Percentiles rank a stretch among this genome's conserved stretches.
Conservation (phyloP, 2,113 vertebrate genomes). For the Aepyceros melampus region DNA sequence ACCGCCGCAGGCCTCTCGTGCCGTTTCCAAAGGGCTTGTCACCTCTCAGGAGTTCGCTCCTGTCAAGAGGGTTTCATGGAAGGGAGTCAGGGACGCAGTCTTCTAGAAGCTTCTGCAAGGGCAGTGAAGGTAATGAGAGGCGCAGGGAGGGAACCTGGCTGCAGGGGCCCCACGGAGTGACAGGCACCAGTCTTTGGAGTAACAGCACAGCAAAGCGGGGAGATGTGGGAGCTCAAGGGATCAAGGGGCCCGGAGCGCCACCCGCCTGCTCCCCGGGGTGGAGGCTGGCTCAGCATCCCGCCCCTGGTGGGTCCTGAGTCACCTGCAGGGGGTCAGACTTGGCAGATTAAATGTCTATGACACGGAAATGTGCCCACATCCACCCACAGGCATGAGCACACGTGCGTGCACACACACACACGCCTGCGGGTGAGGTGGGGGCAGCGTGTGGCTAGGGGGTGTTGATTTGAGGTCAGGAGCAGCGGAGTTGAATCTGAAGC, state of each 20-base stretch:
- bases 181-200: not conserved
- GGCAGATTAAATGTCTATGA: fast-evolving
- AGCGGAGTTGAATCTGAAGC: fast-evolving
- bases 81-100: not conserved
- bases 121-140: fast-evolving
- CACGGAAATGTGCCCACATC: not conserved
- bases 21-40: fast-evolving
- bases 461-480: fast-evolving
- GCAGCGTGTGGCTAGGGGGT: fast-evolving
- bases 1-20: fast-evolving
- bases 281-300: not conserved
- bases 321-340: fast-evolving
- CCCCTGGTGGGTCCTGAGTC: not conserved
- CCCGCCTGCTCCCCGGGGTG: not conserved
- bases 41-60: fast-evolving
- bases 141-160: not conserved
- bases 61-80: not conserved
- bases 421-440: fast-evolving
- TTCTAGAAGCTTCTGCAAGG: not conserved
- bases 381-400: not conserved
- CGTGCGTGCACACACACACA: fast-evolving
- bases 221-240: fast-evolving
- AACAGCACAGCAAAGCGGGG: no score
- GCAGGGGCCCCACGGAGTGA: fast-evolving
- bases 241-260: fast-evolving